These are phyloP conservation scores for Pelobates fuscus DNA, from an alignment of 2,113 vertebrate genomes.

Conservation along the genomic window DNA sequence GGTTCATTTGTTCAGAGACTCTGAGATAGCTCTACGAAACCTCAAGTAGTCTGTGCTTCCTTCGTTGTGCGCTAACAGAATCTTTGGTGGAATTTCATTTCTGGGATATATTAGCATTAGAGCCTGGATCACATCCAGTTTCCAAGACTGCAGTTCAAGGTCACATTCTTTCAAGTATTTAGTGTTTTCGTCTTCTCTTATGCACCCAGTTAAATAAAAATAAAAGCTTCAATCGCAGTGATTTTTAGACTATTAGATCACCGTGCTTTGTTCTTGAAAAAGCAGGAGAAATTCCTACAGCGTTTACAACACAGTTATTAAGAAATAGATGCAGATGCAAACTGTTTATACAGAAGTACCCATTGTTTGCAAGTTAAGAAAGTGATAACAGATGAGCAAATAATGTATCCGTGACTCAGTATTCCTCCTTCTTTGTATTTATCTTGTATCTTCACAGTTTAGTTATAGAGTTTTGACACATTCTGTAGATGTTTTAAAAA, in stretches of 20 bases:
- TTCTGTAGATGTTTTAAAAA: too few relatives aligned
- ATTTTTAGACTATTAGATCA: constrained; percentile 4
- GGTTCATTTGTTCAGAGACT: too few relatives aligned
- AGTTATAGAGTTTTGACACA: too few relatives aligned
- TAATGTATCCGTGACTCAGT: neutral
- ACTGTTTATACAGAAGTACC: neutral
- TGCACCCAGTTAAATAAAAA: neutral
- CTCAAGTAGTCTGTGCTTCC: too few relatives aligned
- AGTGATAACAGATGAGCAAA: neutral
- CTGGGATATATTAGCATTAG: constrained; percentile 17
- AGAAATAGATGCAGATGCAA: neutral
- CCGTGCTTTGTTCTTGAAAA: neutral
- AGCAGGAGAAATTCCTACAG: neutral
- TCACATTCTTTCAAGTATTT: constrained; percentile 16
- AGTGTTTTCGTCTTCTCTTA: neutral
- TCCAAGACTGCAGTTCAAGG: constrained; percentile 3
- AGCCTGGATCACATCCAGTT: constrained; percentile 24
- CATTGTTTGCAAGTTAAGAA: neutral
- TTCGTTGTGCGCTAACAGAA: too few relatives aligned
- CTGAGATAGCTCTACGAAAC: too few relatives aligned
- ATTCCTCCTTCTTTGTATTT: too few relatives aligned
- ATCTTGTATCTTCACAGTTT: too few relatives aligned
- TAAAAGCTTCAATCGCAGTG: neutral
- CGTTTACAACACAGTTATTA: neutral
- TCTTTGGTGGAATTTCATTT: constrained; percentile 5